Base-by-base conservation (phyloP, 2,888 invertebrate genomes). In the Amorpha juglandis region DNA sequence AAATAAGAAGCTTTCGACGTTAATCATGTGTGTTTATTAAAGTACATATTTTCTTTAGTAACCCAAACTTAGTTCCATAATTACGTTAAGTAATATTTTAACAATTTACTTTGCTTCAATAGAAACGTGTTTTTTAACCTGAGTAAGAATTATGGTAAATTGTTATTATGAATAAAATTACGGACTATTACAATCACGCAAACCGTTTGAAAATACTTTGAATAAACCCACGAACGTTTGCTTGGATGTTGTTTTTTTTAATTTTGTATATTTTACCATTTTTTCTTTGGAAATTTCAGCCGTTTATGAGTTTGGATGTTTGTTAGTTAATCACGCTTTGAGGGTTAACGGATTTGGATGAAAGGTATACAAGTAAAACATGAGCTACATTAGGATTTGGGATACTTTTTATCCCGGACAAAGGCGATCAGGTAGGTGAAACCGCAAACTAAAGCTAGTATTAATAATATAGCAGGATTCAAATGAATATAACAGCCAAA, bases 61-160 rank as follows among this genome's bases (percentile, higher is more conserved):
- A 14, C 14, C 42, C 7, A 63, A 63, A 63, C n/a, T 27, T 63
- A 27, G 21, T 6, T 8, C 62, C 47, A 27, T 21, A 58, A 33
- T 63, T 33, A 63, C 21, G n/a, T 27, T 33, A 47, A 2, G 33
- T 33, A 48, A 63, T 4, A 47, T 63, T 47, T 42, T 47, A 58
- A 58, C 58, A 19, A 42, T 58, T 58, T 42, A 58, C 58, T 42
- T 55, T 42, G 19, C 42, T 19, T 51, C 14, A 50, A 12, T 19
- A 19, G 38, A 12, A 16, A 42, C 21, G 42, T 64, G 50, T 48
- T 64, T 50, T 64, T 66, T 64, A 8, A 62, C 51, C 68, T 66
- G 47, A 68, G 69, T 68, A 70, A 72, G 73, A 77, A 78, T 73
- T 74, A 73, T 71, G 67, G 71, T 74, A 74, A 75, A 76, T 74